These are phyloP conservation scores for Liolophura sinensis DNA, from an alignment of 1,140 invertebrate species.

Conservation along the genomic window DNA sequence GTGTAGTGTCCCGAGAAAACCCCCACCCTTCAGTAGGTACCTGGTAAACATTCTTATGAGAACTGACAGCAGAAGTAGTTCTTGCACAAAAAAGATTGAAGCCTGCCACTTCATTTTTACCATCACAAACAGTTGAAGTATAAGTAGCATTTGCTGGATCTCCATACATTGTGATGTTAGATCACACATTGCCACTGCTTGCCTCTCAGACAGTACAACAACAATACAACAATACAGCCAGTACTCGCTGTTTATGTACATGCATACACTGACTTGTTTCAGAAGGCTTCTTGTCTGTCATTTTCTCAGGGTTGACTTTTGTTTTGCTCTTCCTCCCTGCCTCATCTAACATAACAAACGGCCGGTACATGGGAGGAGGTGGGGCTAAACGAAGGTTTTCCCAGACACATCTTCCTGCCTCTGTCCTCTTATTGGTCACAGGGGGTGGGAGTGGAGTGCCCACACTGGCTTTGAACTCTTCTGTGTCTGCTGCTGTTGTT, in stretches of 20 bases:
- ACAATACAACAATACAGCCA: no score
- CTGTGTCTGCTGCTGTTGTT: conserved; percentile 1
- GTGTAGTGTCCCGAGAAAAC: no score
- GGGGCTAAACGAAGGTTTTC: conserved; percentile 38
- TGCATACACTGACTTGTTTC: not conserved
- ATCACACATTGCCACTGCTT: no score
- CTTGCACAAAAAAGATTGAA: no score
- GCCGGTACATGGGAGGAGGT: conserved; percentile 52
- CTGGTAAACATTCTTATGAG: no score
- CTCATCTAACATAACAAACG: conserved; percentile 41
- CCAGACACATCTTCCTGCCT: conserved; percentile 35
- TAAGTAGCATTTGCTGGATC: no score
- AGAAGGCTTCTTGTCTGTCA: not conserved
- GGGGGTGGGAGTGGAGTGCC: conserved; percentile 37
- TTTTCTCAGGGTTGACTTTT: not conserved
- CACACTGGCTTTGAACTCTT: conserved; percentile 8
- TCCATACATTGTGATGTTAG: no score
- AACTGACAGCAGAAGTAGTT: no score
- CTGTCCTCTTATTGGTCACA: conserved; percentile 30
- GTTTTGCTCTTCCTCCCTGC: conserved; percentile 14
- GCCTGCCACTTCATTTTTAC: no score
- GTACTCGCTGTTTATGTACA: not conserved
- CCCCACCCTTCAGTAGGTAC: no score
- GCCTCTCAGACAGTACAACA: no score
- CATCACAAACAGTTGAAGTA: no score